Conservation (phyloP, 1,140 invertebrate genomes). For the Drosophila subobscura region DNA sequence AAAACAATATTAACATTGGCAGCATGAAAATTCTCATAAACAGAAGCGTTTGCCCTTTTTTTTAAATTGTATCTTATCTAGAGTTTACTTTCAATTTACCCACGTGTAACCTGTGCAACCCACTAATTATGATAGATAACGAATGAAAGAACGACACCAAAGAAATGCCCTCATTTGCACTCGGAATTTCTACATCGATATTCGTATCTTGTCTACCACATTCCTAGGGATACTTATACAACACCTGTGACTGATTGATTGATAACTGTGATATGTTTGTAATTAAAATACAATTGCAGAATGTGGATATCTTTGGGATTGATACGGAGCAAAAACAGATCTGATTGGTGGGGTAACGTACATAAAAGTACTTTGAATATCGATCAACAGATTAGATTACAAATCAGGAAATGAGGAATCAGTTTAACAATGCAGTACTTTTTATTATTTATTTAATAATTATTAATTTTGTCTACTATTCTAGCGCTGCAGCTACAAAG, state of each 20-base stretch:
- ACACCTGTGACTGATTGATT: constrained; percentile 25
- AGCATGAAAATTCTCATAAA: not conserved
- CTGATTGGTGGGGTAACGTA: not conserved
- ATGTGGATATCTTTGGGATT: constrained; percentile 23
- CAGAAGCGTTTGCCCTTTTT: not conserved
- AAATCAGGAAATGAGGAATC: too few relatives aligned
- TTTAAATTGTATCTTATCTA: constrained; percentile 28
- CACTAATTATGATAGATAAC: constrained; percentile 35
- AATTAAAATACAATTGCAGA: constrained; percentile 53
- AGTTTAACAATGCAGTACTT: too few relatives aligned
- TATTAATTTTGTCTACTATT: too few relatives aligned
- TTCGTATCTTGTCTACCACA: too few relatives aligned
- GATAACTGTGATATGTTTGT: constrained; percentile 19
- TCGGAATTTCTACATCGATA: constrained; percentile 10
- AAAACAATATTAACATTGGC: not conserved
- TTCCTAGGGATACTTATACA: constrained; percentile 15
- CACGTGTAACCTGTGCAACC: constrained; percentile 23
- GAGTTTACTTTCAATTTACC: constrained; percentile 15
- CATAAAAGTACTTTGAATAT: too few relatives aligned
- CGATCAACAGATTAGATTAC: too few relatives aligned
- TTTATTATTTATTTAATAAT: too few relatives aligned
- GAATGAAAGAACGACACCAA: constrained; percentile 5
- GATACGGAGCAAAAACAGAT: constrained; percentile 23
- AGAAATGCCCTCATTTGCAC: constrained; percentile 13
- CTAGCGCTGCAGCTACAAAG: too few relatives aligned